These are phyloP conservation scores for Cathartes aura DNA, from an alignment of 2,113 vertebrate genomes.

Conservation along the genomic window DNA sequence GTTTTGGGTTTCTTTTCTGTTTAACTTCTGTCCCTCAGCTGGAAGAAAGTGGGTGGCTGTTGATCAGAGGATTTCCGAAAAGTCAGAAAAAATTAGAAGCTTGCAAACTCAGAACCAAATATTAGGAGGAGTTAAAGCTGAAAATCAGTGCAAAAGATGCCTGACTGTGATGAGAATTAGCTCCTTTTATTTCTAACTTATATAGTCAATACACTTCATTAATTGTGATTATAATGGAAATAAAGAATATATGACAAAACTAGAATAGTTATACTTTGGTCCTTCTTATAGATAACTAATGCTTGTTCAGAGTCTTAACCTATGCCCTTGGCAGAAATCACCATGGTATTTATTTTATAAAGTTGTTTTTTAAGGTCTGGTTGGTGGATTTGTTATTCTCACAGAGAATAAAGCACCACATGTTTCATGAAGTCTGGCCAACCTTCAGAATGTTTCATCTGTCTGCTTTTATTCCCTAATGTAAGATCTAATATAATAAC, in stretches of 20 bases:
- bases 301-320: not conserved
- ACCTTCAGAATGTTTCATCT: not conserved
- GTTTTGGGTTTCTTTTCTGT: not conserved
- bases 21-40: not conserved
- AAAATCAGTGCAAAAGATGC: not conserved
- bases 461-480: conserved; percentile 1
- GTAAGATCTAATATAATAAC: conserved; percentile 4
- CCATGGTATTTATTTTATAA: not conserved
- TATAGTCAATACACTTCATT: not conserved
- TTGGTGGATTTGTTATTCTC: not conserved
- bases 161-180: not conserved
- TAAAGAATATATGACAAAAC: not conserved
- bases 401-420: conserved; percentile 8
- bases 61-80: not conserved
- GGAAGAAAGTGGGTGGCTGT: not conserved
- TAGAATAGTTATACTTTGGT: not conserved
- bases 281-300: not conserved
- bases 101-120: not conserved
- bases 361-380: not conserved
- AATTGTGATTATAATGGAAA: not conserved
- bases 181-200: not conserved
- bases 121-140: not conserved
- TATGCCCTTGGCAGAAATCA: not conserved
- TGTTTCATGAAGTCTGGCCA: not conserved
- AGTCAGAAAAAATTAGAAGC: not conserved